phyloP scores from a whole-genome alignment of 2,888 invertebrate species.

The Diarsia brunnea region DNA sequence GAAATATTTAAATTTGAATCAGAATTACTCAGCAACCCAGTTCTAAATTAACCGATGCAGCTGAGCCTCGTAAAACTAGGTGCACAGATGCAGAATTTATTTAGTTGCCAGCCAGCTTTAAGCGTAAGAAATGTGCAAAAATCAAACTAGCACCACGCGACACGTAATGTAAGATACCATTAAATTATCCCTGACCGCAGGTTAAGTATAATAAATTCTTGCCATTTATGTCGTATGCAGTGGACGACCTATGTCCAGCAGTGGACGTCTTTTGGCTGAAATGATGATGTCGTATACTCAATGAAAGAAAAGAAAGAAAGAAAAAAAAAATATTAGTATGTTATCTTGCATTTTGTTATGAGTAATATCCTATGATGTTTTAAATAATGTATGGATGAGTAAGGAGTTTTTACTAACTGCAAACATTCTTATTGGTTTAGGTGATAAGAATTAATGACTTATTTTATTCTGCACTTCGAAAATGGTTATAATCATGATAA shows the following conservation, averaged over 20 bases:
- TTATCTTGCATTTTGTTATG: constrained; percentile 11
- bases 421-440: neutral
- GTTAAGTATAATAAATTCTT: constrained; percentile 51
- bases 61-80: constrained; percentile 18
- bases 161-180: constrained; percentile 51
- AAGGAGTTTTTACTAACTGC: neutral
- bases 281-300: too few species aligned
- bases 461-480: neutral
- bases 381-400: neutral
- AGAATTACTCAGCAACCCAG: neutral
- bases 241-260: too few species aligned
- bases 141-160: constrained; percentile 55
- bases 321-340: too few species aligned
- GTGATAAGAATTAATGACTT: too few species aligned
- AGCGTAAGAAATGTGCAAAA: constrained; percentile 51
- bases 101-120: constrained; percentile 26
- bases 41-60: constrained; percentile 11
- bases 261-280: too few species aligned
- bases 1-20: neutral
- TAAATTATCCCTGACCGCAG: constrained; percentile 56
- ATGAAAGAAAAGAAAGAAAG: too few species aligned
- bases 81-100: constrained; percentile 15
- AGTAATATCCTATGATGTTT: neutral
- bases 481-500: constrained; percentile 17
- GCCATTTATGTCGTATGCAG: constrained; percentile 32